A percentile compares a stretch with the other conserved stretches of the same genome.
Conservation (phyloP, 2,113 vertebrate species). For the Otolemur garnettii region DNA sequence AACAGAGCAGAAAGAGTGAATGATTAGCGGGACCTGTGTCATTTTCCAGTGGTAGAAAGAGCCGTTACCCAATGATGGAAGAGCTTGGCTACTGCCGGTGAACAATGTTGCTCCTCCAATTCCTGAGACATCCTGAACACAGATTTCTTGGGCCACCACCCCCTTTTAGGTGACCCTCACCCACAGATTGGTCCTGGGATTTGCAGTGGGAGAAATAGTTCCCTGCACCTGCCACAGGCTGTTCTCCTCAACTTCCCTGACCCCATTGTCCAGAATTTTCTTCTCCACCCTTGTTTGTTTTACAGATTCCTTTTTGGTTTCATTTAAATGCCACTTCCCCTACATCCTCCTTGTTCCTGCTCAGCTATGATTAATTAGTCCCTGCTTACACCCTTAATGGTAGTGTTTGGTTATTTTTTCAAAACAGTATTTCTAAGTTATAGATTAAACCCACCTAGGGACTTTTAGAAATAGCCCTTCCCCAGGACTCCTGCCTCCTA, state of each 20-base stretch:
- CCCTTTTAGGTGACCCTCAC: no score
- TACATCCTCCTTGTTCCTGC: background rate
- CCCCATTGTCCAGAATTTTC: background rate
- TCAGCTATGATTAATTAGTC: background rate
- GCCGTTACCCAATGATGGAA: rapidly evolving
- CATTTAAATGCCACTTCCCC: background rate
- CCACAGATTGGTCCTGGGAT: background rate
- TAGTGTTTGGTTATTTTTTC: background rate
- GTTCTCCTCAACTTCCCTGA: background rate
- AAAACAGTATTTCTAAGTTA: background rate
- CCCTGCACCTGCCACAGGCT: background rate
- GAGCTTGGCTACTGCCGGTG: background rate
- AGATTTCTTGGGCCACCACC: background rate
- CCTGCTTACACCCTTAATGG: no score
- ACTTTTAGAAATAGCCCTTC: background rate
- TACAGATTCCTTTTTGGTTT: background rate
- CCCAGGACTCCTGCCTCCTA: background rate
- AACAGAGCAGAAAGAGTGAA: background rate
- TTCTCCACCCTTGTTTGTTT: background rate
- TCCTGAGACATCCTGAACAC: background rate
- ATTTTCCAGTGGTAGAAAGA: background rate
- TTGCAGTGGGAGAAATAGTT: background rate
- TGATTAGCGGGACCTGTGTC: no score
- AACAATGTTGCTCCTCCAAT: background rate
- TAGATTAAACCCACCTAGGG: background rate